Base-by-base conservation (phyloP, 92 coral and sea anemone genomes). In the Phymanthus crucifer region DNA sequence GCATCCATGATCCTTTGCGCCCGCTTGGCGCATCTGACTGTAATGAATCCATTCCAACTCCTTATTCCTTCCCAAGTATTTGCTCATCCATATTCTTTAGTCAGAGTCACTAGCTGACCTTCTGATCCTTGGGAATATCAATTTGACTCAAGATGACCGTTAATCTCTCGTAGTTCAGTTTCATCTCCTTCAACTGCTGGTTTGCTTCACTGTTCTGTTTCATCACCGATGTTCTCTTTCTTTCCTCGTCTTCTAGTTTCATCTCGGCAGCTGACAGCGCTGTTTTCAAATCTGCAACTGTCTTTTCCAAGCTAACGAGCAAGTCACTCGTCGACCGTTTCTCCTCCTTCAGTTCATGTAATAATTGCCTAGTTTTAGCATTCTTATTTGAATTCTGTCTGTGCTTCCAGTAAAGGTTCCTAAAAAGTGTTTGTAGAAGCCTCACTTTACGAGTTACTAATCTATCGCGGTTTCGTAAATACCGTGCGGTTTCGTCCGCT, bases 51-150 rank as follows among this genome's bases (percentile, higher is more conserved):
- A n/a, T n/a, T n/a, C n/a, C n/a, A n/a, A n/a, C n/a, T n/a, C n/a
- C n/a, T n/a, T n/a, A n/a, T n/a, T n/a, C n/a, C n/a, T n/a, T n/a
- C n/a, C n/a, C n/a, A n/a, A n/a, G n/a, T n/a, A n/a, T n/a, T 50
- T 50, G 3, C 3, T 50, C 14, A 45, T 13, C 14, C 57, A 19
- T 11, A 13, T 12, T 31, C 33, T 72, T 1, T 32, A 45, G 32
- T 10, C 19, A 16, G 0, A 14, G 79, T 82, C 71, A 87, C 48
- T 43, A 43, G 24, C 87, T 70, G 26, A 57, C 83, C 52, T 81
- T 84, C 29, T 67, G 83, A 43, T 87, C 83, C 78, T 78, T 87
- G 69, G 84, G 87, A 45, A 87, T 83, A 57, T 87, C 83, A 33
- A 82, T 35, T 33, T 79, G 70, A 29, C 85, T 83, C 23, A 83